phyloP scores from a whole-genome alignment of 1,140 invertebrate genomes.

The Aphaenogaster rudis region DNA sequence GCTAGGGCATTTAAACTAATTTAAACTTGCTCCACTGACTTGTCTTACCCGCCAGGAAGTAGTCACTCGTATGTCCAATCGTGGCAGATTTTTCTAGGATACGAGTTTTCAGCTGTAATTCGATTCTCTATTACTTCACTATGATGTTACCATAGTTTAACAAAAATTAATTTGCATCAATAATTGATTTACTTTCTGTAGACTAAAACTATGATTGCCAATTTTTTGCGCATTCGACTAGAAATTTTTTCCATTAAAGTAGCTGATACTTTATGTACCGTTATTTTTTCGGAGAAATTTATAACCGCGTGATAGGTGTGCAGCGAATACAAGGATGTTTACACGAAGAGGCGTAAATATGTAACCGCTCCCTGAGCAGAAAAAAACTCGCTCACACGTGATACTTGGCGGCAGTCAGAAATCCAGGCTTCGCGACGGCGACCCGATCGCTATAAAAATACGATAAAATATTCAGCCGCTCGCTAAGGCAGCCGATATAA shows the following conservation, averaged over 20 bases:
- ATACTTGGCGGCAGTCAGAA: slow-evolving; percentile 37
- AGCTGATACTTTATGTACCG: background rate
- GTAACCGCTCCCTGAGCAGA: slow-evolving; percentile 15
- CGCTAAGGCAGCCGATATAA: slow-evolving; percentile 54
- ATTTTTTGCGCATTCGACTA: background rate
- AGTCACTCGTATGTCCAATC: slow-evolving; percentile 24
- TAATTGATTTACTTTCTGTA: background rate
- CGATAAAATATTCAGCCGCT: slow-evolving; percentile 65
- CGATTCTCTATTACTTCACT: background rate
- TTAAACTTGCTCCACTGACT: slow-evolving; percentile 4
- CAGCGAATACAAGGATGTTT: slow-evolving; percentile 55
- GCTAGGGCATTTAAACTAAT: slow-evolving; percentile 7
- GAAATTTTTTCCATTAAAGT: background rate
- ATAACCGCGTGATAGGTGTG: background rate
- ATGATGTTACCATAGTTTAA: background rate
- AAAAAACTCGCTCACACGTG: slow-evolving; percentile 56
- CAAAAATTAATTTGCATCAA: background rate
- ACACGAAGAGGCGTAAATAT: slow-evolving; percentile 65
- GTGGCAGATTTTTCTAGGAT: background rate
- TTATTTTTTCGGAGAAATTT: slow-evolving; percentile 46
- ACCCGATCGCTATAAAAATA: slow-evolving; percentile 64
- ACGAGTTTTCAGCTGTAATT: slow-evolving; percentile 25
- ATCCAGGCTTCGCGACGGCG: background rate
- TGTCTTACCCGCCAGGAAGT: slow-evolving; percentile 13
- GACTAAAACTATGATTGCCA: background rate